phyloP scores from a whole-genome alignment of 2,797 vertebrate species.

The Anomalospiza imberbis region DNA sequence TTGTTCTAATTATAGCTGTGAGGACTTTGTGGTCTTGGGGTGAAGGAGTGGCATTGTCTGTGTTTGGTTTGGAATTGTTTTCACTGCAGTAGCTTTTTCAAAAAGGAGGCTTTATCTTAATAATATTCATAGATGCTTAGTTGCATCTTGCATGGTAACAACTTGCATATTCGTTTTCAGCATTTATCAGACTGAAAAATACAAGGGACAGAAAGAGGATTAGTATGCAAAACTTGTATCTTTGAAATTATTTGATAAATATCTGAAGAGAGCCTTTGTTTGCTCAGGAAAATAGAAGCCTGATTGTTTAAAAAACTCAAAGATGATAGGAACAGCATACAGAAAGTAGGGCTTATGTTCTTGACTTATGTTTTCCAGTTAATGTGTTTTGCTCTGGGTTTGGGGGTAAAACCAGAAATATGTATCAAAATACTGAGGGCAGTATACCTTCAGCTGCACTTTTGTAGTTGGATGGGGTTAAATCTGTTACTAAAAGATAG shows the following conservation, averaged over 20 bases:
- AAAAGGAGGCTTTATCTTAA: conserved; percentile 24
- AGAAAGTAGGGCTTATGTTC: conserved; percentile 39
- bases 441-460: neutral
- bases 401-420: neutral
- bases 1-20: neutral
- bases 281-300: conserved; percentile 65
- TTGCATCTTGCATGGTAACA: conserved; percentile 36
- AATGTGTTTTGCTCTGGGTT: neutral
- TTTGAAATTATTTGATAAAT: conserved; percentile 70
- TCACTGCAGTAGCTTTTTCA: neutral
- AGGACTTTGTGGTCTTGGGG: neutral
- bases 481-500: neutral
- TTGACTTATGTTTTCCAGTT: conserved; percentile 35
- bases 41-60: neutral
- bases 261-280: conserved; percentile 65
- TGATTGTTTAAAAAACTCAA: conserved; percentile 35
- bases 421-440: neutral
- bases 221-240: conserved; percentile 55
- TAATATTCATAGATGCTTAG: conserved; percentile 30
- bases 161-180: neutral
- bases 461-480: neutral
- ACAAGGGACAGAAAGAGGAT: conserved; percentile 21
- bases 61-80: conserved; percentile 14
- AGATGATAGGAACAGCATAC: conserved; percentile 47
- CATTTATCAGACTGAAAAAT: conserved; percentile 28